Evolutionary conservation across 1,140 invertebrate genomes (phyloP), one percentile per base, ranked within the genome.

Genomic region (Dendrolimus punctatus): DNA sequence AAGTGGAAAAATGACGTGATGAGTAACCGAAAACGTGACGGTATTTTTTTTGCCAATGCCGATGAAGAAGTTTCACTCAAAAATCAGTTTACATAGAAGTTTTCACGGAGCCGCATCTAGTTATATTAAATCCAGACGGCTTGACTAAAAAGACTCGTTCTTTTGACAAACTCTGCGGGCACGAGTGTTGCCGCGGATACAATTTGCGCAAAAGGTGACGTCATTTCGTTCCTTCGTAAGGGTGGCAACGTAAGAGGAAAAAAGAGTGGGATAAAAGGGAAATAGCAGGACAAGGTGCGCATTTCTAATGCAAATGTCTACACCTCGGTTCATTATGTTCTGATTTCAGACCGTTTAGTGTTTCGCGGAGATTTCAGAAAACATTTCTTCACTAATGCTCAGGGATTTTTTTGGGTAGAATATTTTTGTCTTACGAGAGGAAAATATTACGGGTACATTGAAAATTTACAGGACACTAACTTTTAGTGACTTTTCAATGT

Each of bases 231-330:
- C 60, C 54, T 68, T 66, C 56, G 58, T 23, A 23, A 57, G 50
- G 54, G 44, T 46, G 60, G 58, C 45, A 61, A 60, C 63, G 23
- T 23, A 23, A 23, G 23, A 23, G 23, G 23, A 23, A 23, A 23
- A 23, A 23, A 23, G 23, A 23, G 23, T 23, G 23, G 23, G 23
- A 23, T 23, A 23, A 23, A 23, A 23, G 23, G 23, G 23, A 23
- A 23, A 23, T 23, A 23, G 23, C 23, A 23, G 23, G 23, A 23
- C 23, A 23, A 23, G 23, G 23, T 64, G 72, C 61, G 69, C 70
- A 71, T 67, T 75, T 71, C 64, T 68, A 63, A 75, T 75, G 72
- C 70, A 75, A 75, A 75, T 73, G 57, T 65, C 50, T 49, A 51
- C 62, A 64, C 68, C 64, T 63, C 40, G 68, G 61, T 67, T 75